Percentiles rank a stretch among this genome's conserved stretches.
phyloP scores from a whole-genome alignment of 2,113 vertebrate genomes.

The Serilophus lunatus region DNA sequence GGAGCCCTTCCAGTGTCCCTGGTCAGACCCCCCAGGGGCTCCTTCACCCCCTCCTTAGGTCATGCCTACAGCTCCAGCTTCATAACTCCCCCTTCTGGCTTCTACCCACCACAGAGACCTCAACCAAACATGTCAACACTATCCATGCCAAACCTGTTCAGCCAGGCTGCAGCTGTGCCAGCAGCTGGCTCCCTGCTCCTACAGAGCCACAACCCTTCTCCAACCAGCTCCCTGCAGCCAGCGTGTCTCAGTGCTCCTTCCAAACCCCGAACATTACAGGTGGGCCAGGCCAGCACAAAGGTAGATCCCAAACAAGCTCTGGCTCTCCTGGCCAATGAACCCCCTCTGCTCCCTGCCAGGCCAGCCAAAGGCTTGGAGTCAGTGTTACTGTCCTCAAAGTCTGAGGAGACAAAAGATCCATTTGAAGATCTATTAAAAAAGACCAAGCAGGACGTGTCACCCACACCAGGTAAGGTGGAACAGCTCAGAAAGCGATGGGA shows the following conservation, averaged over 20 bases:
- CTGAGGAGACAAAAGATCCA: constrained; percentile 79
- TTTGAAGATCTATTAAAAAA: constrained; percentile 91
- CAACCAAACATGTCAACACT: constrained; percentile 73
- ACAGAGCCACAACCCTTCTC: constrained; percentile 48
- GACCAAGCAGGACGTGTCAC: constrained; percentile 76
- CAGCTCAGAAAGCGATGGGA: constrained; percentile 90
- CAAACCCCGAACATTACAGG: constrained; percentile 64
- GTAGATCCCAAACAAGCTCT: constrained; percentile 70
- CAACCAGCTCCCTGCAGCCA: constrained; percentile 27
- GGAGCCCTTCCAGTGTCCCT: constrained; percentile 64
- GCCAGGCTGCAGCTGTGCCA: constrained; percentile 72
- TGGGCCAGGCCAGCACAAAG: constrained; percentile 67
- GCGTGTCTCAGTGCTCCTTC: constrained; percentile 20
- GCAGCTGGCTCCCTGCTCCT: constrained; percentile 64
- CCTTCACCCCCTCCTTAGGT: constrained; percentile 74
- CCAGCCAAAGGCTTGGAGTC: constrained; percentile 67
- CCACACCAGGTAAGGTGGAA: constrained; percentile 82
- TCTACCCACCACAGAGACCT: constrained; percentile 71
- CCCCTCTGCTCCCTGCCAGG: constrained; percentile 65
- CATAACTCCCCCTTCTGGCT: constrained; percentile 65
- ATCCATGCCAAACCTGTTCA: constrained; percentile 80
- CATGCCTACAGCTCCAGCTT: constrained; percentile 80
- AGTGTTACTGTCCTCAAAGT: constrained; percentile 43
- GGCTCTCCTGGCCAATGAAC: constrained; percentile 54
- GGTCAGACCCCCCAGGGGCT: constrained; percentile 64